phyloP scores from a whole-genome alignment of 2,888 invertebrate species.

The Rotaria magnacalcarata region DNA sequence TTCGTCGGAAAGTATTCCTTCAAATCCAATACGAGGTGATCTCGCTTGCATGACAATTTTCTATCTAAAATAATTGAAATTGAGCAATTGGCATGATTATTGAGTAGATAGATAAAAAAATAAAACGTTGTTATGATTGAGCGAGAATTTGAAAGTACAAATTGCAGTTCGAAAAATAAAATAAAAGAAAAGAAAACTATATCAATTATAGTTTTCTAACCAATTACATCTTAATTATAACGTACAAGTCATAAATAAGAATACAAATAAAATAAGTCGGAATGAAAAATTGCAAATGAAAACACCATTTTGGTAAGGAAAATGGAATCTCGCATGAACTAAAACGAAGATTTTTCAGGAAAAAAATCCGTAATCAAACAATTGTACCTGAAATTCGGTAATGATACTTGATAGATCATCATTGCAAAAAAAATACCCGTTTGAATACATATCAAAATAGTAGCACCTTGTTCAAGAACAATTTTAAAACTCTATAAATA shows the following conservation, averaged over 20 bases:
- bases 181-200: no score
- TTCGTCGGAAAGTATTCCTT: background rate
- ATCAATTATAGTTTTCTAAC: no score
- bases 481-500: slow-evolving; percentile 52
- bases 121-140: no score
- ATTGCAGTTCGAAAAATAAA: no score
- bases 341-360: slow-evolving; percentile 47
- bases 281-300: slow-evolving; percentile 50
- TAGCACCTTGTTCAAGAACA: slow-evolving; percentile 55
- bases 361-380: background rate
- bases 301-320: slow-evolving; percentile 50
- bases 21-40: background rate
- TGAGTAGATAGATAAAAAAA: no score
- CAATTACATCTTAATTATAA: slow-evolving; percentile 43
- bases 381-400: slow-evolving; percentile 50
- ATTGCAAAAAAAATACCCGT: slow-evolving; percentile 54
- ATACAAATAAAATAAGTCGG: slow-evolving; percentile 55
- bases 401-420: slow-evolving; percentile 52
- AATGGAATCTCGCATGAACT: slow-evolving; percentile 51
- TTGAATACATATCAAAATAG: slow-evolving; percentile 53
- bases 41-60: background rate
- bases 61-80: background rate
- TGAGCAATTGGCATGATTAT: no score
- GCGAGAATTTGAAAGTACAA: no score
- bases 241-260: slow-evolving; percentile 52